Conservation (phyloP, 2,888 invertebrate genomes). For the Leucoma salicis region DNA sequence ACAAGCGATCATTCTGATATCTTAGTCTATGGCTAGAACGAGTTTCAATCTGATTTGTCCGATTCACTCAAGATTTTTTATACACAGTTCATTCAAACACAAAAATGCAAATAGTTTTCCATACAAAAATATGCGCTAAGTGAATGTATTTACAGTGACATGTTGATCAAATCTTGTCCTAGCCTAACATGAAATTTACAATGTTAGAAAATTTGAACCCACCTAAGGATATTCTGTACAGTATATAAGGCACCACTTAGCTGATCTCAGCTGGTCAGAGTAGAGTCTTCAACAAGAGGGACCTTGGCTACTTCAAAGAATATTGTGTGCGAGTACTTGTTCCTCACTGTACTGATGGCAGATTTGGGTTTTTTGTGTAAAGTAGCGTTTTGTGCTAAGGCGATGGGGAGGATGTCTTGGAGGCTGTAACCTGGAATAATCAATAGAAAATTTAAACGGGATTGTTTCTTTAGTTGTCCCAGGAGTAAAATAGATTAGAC, state of each 20-base stretch:
- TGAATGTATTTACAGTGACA: constrained; percentile 31
- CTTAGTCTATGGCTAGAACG: constrained; percentile 35
- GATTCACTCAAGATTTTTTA: too few relatives aligned
- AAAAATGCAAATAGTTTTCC: background rate
- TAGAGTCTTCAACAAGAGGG: constrained; percentile 79
- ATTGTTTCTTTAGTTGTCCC: too few relatives aligned
- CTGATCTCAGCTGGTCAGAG: constrained; percentile 59
- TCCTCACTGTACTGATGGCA: constrained; percentile 91
- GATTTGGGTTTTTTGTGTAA: constrained; percentile 90
- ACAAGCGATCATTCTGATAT: constrained; percentile 30
- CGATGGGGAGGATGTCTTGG: constrained; percentile 87
- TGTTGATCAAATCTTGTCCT: constrained; percentile 22
- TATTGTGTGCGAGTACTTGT: constrained; percentile 96
- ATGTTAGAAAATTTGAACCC: constrained; percentile 55
- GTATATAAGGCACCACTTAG: constrained; percentile 52
- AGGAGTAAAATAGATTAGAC: too few relatives aligned
- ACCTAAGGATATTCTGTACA: constrained; percentile 55
- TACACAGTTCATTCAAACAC: constrained; percentile 3
- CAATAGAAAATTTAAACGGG: background rate
- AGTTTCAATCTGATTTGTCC: constrained; percentile 23
- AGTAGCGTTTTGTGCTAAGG: constrained; percentile 88
- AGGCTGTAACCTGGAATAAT: constrained; percentile 86
- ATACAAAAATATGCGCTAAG: constrained; percentile 13
- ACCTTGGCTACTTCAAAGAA: constrained; percentile 96
- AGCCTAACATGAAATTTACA: constrained; percentile 34